Conservation (phyloP, 2,888 invertebrate genomes). For the Malthinus seriepunctatus region DNA sequence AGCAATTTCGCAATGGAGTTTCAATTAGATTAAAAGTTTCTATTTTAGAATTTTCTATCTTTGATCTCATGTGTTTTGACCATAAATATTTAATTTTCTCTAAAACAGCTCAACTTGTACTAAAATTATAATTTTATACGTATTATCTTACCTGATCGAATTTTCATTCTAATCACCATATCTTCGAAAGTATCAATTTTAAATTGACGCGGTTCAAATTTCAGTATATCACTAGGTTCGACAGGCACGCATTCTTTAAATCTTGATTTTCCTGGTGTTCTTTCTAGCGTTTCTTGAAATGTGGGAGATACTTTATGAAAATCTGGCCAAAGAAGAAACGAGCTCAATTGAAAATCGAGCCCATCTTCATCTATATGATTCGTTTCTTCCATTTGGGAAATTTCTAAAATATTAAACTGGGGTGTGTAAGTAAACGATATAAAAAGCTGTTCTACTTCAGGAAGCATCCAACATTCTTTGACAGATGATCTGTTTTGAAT, state of each 20-base stretch:
- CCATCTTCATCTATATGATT: slow-evolving; percentile 33
- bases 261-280: slow-evolving; percentile 32
- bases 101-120: slow-evolving; percentile 22
- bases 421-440: slow-evolving; percentile 40
- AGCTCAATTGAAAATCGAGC: not conserved
- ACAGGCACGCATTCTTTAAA: slow-evolving; percentile 20
- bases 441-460: slow-evolving; percentile 57
- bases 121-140: not conserved
- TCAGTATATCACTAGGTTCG: slow-evolving; percentile 22
- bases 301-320: slow-evolving; percentile 33
- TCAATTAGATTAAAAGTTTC: slow-evolving; percentile 40
- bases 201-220: slow-evolving; percentile 41
- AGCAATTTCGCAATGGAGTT: slow-evolving; percentile 43
- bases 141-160: slow-evolving; percentile 35
- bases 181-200: slow-evolving; percentile 42
- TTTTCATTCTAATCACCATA: slow-evolving; percentile 40
- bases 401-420: slow-evolving; percentile 33
- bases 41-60: slow-evolving; percentile 14
- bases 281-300: slow-evolving; percentile 33
- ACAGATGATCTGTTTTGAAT: slow-evolving; percentile 24
- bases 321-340: slow-evolving; percentile 21
- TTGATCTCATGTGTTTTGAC: slow-evolving; percentile 31
- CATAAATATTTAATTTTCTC: slow-evolving; percentile 44
- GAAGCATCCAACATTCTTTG: slow-evolving; percentile 67
- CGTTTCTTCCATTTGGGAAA: slow-evolving; percentile 31